Base-by-base conservation (phyloP, 2,113 vertebrate genomes). In the Cromileptes altivelis region DNA sequence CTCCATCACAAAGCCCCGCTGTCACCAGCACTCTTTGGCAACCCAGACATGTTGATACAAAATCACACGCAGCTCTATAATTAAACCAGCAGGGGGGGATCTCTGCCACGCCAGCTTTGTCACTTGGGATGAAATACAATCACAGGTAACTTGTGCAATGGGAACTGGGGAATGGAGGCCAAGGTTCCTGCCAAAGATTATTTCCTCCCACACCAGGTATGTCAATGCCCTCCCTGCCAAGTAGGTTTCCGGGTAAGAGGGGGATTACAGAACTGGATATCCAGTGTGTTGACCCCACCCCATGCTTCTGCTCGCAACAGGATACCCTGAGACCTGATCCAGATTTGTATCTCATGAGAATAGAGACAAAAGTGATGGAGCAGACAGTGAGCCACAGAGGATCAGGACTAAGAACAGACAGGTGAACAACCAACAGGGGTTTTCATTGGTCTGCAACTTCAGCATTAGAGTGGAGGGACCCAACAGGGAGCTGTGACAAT, bases 31-130 rank as follows among this genome's bases (percentile, higher is more conserved):
- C 30, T 84, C 69, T 85, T 67, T 81, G 80, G 61, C 80, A 37
- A 45, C 89, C 27, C 13, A 52, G 69, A 74, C 68, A 75, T 85
- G 85, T 82, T 92, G 89, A 93, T 57, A 84, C 86, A 84, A 61
- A 72, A 64, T 52, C 49, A 67, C 65, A 33, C 7, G 49, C 72
- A 58, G 85, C 69, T 82, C 91, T 93, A 90, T 92, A 91, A 93
- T 92, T 93, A 94, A 85, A 88, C 83, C 83, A 79, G 79, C 80
- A 75, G 85, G 67, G 55, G 65, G 79, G 67, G 37, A 63, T 70
- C 40, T 62, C 72, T 78, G 75, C 63, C 15, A 11, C 80, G 67
- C 8, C 80, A 74, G 56, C 67, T 74, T 30, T 70, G 70, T 69
- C 53, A 55, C 80, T 90, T 55, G 47, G 56, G 15, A 13, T 72